Conservation (phyloP, 2,888 invertebrate genomes). For the Lasioglossum vierecki region DNA sequence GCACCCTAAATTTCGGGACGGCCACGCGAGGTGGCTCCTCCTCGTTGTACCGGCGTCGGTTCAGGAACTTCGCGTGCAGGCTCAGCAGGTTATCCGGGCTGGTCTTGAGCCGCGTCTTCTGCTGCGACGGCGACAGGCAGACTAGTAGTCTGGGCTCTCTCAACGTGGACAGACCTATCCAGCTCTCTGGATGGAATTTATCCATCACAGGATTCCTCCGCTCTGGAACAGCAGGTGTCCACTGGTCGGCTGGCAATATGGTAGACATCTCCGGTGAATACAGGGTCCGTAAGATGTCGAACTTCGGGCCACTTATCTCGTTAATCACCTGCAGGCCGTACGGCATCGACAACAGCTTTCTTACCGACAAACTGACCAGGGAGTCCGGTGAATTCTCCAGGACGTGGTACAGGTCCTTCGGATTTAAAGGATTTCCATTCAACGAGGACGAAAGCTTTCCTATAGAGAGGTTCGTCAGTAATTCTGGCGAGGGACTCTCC, state of each 20-base stretch:
- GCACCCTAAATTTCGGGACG: constrained; percentile 73
- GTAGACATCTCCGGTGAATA: constrained; percentile 26
- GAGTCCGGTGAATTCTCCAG: constrained; percentile 82
- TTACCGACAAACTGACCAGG: constrained; percentile 88
- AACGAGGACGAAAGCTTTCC: no score
- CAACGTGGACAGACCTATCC: constrained; percentile 87
- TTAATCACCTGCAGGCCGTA: constrained; percentile 87
- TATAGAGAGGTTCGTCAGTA: constrained; percentile 56
- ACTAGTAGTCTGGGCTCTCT: constrained; percentile 87
- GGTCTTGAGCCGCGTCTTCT: constrained; percentile 85
- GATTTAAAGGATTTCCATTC: no score
- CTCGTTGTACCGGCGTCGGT: constrained; percentile 87
- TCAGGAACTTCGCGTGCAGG: constrained; percentile 89
- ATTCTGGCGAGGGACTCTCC: constrained; percentile 81
- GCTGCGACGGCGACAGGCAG: constrained; percentile 91
- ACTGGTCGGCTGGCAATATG: constrained; percentile 48
- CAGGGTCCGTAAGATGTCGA: constrained; percentile 74
- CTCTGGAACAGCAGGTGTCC: constrained; percentile 64
- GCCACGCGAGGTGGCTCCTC: constrained; percentile 62
- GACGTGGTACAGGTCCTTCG: no score
- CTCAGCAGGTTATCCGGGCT: constrained; percentile 88
- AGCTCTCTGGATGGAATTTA: constrained; percentile 72
- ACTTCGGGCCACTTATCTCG: constrained; percentile 73
- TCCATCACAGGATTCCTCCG: constrained; percentile 37
- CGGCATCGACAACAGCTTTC: constrained; percentile 88